These are phyloP conservation scores for Hypotaenidia okinawae DNA, from an alignment of 2,797 vertebrate genomes.

Conservation along the genomic window DNA sequence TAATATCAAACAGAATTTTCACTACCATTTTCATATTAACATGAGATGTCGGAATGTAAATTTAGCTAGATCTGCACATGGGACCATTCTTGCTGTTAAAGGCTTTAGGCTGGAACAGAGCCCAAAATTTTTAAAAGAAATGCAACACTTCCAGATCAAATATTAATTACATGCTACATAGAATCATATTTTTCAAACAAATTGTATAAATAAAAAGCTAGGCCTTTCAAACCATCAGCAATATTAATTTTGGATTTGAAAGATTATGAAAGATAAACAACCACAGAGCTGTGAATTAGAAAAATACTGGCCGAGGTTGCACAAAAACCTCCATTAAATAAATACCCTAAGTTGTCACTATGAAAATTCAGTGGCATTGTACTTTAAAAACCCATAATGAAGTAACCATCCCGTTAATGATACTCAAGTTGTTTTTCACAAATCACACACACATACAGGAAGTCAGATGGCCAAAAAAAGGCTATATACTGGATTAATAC, in stretches of 20 bases:
- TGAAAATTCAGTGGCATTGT: constrained; percentile 72
- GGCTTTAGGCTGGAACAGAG: constrained; percentile 50
- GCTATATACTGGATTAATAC: constrained; percentile 9
- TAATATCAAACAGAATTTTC: constrained; percentile 61
- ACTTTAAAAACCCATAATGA: constrained; percentile 72
- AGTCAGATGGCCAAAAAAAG: constrained; percentile 30
- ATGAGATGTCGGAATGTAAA: constrained; percentile 1
- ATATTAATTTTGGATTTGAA: constrained; percentile 63
- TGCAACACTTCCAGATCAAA: constrained; percentile 60
- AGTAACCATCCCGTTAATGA: constrained; percentile 43
- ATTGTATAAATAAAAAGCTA: constrained; percentile 60
- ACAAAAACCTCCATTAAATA: constrained; percentile 79
- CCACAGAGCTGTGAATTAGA: constrained; percentile 75
- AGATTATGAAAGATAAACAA: constrained; percentile 70
- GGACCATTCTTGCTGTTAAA: constrained; percentile 57
- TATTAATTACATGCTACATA: constrained; percentile 67
- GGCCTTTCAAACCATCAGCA: constrained; percentile 63
- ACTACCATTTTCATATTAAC: constrained; percentile 7
- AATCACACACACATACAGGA: constrained; percentile 68
- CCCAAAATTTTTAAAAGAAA: constrained; percentile 47
- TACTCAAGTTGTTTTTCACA: constrained; percentile 57
- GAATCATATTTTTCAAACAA: constrained; percentile 52
- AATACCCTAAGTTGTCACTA: constrained; percentile 73
- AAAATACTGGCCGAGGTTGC: constrained; percentile 80
- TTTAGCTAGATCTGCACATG: constrained; percentile 19